Evolutionary conservation across 2,888 invertebrate genomes (phyloP), one percentile per base, ranked within the genome.

Genomic region (Acronicta leporina): DNA sequence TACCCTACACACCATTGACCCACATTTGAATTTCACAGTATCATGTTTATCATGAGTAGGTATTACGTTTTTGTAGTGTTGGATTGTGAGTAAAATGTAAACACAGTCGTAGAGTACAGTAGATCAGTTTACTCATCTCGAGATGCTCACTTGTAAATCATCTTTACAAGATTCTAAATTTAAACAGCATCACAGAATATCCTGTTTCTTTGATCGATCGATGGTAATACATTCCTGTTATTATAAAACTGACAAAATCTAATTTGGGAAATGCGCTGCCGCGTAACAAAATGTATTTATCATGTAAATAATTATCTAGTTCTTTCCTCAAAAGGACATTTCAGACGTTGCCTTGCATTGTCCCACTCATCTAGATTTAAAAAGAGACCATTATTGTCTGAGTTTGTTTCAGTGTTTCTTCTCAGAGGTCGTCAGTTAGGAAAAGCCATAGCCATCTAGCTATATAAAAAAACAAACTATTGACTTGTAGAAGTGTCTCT

Each of bases 201-300:
- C 43, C 55, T 41, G 60, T 61, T 61, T 45, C 60, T 68, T 63
- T 63, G 51, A 65, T 65, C 62, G 47, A 47, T 44, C 42, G 27
- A 35, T 44, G 27, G 41, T 53, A 20, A 20, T 20, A 60, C 38
- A 48, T 62, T 8, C 55, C 51, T 44, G 27, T 61, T 55, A 41
- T 47, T 61, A 51, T 55, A 53, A 56, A 59, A 67, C 68, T 59
- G 52, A 27, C 67, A 48, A 50, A 67, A 41, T 66, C 62, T 58
- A 73, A 69, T 60, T 66, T 59, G 14, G 33, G 46, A 66, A 49
- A 16, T 42, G 20, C 38, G 55, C 46, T 57, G 45, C 64, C 47
- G 38, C 58, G 46, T 51, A 64, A 44, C 2, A 27, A 52, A 44
- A 63, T 41, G n/a, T n/a, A n/a, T n/a, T n/a, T n/a, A n/a, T n/a